Percentiles rank a stretch among this genome's conserved stretches.
These are phyloP conservation scores for Acrocephalus arundinaceus DNA, from an alignment of 2,113 vertebrate genomes.

Conservation along the genomic window DNA sequence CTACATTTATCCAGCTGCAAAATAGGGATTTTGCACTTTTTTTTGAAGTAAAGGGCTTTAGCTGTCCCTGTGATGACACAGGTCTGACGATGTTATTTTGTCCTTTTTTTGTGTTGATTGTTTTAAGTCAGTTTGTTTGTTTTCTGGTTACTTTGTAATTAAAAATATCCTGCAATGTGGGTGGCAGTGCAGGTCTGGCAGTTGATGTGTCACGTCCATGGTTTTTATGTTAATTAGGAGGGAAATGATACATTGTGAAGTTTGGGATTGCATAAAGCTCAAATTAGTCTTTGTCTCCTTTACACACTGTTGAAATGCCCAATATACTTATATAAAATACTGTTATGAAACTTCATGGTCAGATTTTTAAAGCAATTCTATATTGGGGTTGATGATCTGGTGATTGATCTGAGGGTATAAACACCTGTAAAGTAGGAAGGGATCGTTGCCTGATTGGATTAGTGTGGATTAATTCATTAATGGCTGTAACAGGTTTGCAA, in stretches of 20 bases:
- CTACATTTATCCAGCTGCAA: fast-evolving
- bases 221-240: neutral
- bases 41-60: neutral
- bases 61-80: neutral
- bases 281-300: neutral
- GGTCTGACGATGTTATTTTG: neutral
- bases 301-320: fast-evolving
- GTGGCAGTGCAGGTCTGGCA: neutral
- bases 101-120: fast-evolving
- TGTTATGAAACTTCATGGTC: neutral
- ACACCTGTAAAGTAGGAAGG: neutral
- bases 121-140: neutral
- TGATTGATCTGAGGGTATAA: neutral
- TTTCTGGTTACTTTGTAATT: neutral
- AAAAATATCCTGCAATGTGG: neutral
- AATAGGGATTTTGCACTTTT: neutral
- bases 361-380: neutral
- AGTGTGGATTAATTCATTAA: neutral
- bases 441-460: neutral
- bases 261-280: neutral
- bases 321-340: neutral
- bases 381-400: neutral
- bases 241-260: neutral
- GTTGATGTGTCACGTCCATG: neutral
- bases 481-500: neutral